phyloP scores from a whole-genome alignment of 2,888 invertebrate species.

The Coremacera marginata region DNA sequence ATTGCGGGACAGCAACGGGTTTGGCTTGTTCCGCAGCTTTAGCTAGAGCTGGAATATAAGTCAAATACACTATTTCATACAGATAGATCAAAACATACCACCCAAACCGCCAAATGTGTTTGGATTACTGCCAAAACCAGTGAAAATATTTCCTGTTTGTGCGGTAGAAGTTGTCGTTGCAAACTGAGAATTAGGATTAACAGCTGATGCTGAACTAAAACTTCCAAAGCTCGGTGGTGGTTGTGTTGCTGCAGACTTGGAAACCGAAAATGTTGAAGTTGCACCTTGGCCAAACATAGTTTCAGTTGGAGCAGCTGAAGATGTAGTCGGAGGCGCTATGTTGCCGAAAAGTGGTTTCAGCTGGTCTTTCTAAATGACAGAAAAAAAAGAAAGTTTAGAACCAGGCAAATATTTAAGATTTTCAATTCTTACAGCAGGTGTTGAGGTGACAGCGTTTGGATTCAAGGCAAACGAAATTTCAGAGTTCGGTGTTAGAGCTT shows the following conservation, averaged over 20 bases:
- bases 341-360: constrained; percentile 44
- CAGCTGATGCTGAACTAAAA: not conserved
- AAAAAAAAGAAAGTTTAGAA: constrained; percentile 14
- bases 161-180: constrained; percentile 22
- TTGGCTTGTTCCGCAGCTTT: not conserved
- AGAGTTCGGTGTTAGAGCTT: not conserved
- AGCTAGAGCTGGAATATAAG: not conserved
- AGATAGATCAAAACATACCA: not conserved
- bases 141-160: constrained; percentile 18
- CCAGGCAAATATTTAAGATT: not conserved
- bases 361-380: constrained; percentile 54
- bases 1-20: constrained; percentile 21
- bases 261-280: constrained; percentile 30
- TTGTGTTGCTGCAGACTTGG: constrained; percentile 28
- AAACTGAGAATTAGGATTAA: not conserved
- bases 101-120: constrained; percentile 6
- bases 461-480: constrained; percentile 58
- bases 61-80: not conserved
- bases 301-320: constrained; percentile 16
- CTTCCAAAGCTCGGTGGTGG: constrained; percentile 31
- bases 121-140: constrained; percentile 45
- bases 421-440: constrained; percentile 57
- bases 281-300: constrained; percentile 44
- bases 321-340: constrained; percentile 27
- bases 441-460: constrained; percentile 59